Conservation (phyloP, 2,797 vertebrate species). For the Lerista edwardsae region DNA sequence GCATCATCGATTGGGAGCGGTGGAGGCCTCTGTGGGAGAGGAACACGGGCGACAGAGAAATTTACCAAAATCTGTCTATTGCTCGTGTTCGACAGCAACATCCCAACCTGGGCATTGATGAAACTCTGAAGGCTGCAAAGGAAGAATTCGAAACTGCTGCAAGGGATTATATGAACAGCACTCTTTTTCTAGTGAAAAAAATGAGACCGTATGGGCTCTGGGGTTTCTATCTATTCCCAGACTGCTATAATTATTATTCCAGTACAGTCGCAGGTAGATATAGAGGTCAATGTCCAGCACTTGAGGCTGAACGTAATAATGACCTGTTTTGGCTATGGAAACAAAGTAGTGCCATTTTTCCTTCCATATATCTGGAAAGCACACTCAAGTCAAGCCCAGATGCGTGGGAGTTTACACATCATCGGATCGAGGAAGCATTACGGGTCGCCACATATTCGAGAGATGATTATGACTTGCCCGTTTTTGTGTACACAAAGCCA, state of each 20-base stretch:
- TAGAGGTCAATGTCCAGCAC: slow-evolving; percentile 86
- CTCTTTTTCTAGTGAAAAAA: slow-evolving; percentile 82
- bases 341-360: slow-evolving; percentile 87
- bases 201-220: slow-evolving; percentile 84
- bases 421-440: slow-evolving; percentile 88
- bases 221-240: slow-evolving; percentile 93
- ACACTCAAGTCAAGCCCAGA: slow-evolving; percentile 86
- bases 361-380: slow-evolving; percentile 89
- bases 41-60: slow-evolving; percentile 88
- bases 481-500: slow-evolving; percentile 90
- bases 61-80: slow-evolving; percentile 87
- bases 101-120: too few relatives aligned
- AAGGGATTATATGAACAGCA: slow-evolving; percentile 86
- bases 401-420: slow-evolving; percentile 88
- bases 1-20: slow-evolving; percentile 91
- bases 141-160: slow-evolving; percentile 87
- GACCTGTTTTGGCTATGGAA: slow-evolving; percentile 91
- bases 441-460: slow-evolving; percentile 86
- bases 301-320: slow-evolving; percentile 86
- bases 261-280: slow-evolving; percentile 80
- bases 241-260: slow-evolving; percentile 93
- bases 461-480: slow-evolving; percentile 82
- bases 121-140: too few relatives aligned
- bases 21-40: slow-evolving; percentile 92
- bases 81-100: slow-evolving; percentile 82